Percentiles rank a stretch among this genome's conserved stretches.
Evolutionary conservation across 1,140 invertebrate genomes (phyloP).

Genomic region (Dendroctonus valens): DNA sequence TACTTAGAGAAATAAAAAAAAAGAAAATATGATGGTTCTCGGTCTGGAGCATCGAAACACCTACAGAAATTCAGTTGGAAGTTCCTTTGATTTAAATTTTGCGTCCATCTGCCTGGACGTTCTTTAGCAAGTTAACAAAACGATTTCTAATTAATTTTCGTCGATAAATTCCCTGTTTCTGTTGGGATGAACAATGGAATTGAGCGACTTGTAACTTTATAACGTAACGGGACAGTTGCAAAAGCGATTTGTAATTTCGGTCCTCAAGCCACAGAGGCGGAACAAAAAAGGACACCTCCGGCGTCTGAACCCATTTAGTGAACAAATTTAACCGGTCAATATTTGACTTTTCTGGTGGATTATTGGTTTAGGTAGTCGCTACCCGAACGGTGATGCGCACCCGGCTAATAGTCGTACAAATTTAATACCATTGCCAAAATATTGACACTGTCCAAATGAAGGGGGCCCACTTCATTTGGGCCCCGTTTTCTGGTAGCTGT

Average conservation of each 20-base stretch:
- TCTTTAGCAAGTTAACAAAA: too few species aligned
- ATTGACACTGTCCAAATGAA: slow-evolving; percentile 20
- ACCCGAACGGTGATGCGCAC: slow-evolving; percentile 6
- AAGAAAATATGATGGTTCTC: too few species aligned
- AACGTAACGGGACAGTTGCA: too few species aligned
- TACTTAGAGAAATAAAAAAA: too few species aligned
- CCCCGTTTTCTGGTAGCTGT: slow-evolving; percentile 8
- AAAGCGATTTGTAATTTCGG: not conserved
- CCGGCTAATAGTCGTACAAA: slow-evolving; percentile 30
- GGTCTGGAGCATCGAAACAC: too few species aligned
- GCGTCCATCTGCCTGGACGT: too few species aligned
- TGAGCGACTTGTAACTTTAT: too few species aligned
- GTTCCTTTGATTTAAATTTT: too few species aligned
- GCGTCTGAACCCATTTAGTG: slow-evolving; percentile 44
- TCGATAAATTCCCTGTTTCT: too few species aligned
- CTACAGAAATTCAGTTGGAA: too few species aligned
- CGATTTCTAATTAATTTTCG: too few species aligned
- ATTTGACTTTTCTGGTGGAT: slow-evolving; percentile 39
- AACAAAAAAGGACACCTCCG: slow-evolving; percentile 38
- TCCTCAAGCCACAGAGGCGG: slow-evolving; percentile 22
- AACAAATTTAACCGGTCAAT: slow-evolving; percentile 40
- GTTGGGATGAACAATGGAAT: too few species aligned
- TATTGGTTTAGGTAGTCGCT: slow-evolving; percentile 41
- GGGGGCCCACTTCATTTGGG: slow-evolving; percentile 5
- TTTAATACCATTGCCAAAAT: slow-evolving; percentile 30